Evolutionary conservation across 2,113 vertebrate genomes (phyloP).

Genomic region (Hemicordylus capensis): DNA sequence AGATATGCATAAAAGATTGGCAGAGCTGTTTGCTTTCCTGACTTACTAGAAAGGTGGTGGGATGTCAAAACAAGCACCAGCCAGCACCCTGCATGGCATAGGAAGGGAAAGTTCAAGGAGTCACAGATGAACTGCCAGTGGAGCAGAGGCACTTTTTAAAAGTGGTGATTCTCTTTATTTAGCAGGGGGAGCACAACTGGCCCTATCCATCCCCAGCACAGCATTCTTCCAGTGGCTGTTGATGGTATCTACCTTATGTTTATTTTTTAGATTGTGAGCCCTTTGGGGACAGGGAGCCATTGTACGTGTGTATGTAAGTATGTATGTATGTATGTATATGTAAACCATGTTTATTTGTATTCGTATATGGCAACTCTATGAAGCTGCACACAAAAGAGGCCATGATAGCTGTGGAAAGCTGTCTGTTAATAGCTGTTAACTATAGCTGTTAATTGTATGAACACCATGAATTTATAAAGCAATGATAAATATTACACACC

Average conservation of each 20-base stretch:
- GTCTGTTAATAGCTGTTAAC: background rate
- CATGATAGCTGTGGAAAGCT: background rate
- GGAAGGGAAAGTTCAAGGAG: constrained; percentile 22
- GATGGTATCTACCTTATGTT: no score
- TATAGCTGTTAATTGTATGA: background rate
- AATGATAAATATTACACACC: background rate
- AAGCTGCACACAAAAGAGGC: background rate
- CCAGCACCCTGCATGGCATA: constrained; percentile 34
- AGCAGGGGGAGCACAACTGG: no score
- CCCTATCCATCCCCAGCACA: no score
- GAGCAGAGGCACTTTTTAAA: no score
- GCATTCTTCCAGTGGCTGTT: no score
- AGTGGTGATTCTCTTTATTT: no score
- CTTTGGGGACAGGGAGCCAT: no score
- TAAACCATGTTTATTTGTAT: no score
- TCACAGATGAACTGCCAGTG: constrained; percentile 21
- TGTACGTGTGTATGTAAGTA: no score
- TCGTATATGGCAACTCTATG: background rate
- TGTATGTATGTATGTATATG: no score
- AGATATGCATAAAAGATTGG: constrained; percentile 54
- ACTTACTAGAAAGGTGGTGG: constrained; percentile 56
- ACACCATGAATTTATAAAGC: background rate
- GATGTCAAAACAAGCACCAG: constrained; percentile 59
- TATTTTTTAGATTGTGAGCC: no score
- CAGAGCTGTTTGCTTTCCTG: constrained; percentile 45